Evolutionary conservation across 2,888 invertebrate species (phyloP).

Genomic region (Melieria crassipennis): DNA sequence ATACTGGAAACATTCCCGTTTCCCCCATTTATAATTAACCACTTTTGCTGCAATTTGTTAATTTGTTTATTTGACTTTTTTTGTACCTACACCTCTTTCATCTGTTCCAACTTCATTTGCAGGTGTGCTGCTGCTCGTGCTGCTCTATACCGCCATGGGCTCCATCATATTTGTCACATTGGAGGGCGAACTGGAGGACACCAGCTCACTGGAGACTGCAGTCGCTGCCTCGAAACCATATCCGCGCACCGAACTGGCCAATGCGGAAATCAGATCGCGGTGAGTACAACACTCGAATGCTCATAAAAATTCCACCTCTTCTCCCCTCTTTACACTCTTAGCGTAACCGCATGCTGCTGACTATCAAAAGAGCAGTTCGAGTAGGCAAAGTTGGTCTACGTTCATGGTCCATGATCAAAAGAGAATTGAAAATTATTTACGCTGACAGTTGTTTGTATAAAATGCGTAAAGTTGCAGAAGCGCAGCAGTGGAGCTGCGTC

Average conservation of each 20-base stretch:
- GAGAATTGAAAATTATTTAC: not conserved
- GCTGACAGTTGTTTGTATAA: too few relatives aligned
- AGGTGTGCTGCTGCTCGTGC: conserved; percentile 74
- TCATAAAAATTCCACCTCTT: not conserved
- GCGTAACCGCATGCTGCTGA: not conserved
- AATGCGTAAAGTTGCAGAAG: too few relatives aligned
- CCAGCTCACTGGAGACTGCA: conserved; percentile 69
- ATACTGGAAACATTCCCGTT: too few relatives aligned
- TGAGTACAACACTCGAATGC: conserved; percentile 44
- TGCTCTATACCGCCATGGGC: conserved; percentile 91
- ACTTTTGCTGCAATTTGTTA: too few relatives aligned
- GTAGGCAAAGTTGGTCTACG: too few relatives aligned
- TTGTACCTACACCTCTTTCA: not conserved
- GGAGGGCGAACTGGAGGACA: conserved; percentile 74
- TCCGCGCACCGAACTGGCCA: conserved; percentile 69
- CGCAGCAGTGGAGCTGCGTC: too few relatives aligned
- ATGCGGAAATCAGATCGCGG: conserved; percentile 72
- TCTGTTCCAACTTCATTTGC: conserved; percentile 28
- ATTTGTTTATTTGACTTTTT: not conserved
- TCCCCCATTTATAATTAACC: too few relatives aligned
- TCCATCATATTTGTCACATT: conserved; percentile 90
- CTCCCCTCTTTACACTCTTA: not conserved
- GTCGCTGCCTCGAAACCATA: conserved; percentile 74
- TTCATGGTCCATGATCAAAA: too few relatives aligned
- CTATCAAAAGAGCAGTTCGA: not conserved